A percentile compares a stretch with the other conserved stretches of the same genome.
These are phyloP conservation scores for Pseudolycoriella hygida DNA, from an alignment of 2,888 invertebrate genomes.

Conservation along the genomic window DNA sequence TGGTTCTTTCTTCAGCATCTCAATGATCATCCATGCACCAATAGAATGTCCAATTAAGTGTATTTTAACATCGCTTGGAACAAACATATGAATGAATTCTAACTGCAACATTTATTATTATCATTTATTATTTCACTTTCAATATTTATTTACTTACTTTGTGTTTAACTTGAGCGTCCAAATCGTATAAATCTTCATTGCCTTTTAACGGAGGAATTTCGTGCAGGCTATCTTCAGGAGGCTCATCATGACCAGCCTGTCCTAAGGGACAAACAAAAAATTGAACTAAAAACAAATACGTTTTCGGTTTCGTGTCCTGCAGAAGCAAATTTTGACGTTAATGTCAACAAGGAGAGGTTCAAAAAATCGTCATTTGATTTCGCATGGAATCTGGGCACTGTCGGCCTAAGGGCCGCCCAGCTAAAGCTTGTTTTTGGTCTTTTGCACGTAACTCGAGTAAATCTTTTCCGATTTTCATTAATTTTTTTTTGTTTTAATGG, in stretches of 20 bases:
- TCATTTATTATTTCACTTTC: constrained; percentile 2
- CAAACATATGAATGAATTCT: constrained; percentile 51
- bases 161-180: constrained; percentile 63
- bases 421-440: no score
- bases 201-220: constrained; percentile 32
- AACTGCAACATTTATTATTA: constrained; percentile 21
- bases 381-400: no score
- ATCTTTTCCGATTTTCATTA: no score
- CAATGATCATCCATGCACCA: constrained; percentile 67
- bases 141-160: constrained; percentile 35
- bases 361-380: no score
- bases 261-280: constrained; percentile 18
- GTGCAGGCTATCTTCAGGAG: constrained; percentile 32
- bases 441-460: no score
- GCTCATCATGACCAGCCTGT: constrained; percentile 66
- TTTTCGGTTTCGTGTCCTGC: not conserved
- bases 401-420: no score
- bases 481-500: no score
- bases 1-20: constrained; percentile 41
- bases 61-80: constrained; percentile 53
- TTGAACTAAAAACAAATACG: not conserved
- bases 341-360: no score
- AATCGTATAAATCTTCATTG: constrained; percentile 44
- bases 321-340: not conserved
- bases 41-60: constrained; percentile 83